Evolutionary conservation across 2,113 vertebrate species (phyloP).

Genomic region (Calonectris borealis): DNA sequence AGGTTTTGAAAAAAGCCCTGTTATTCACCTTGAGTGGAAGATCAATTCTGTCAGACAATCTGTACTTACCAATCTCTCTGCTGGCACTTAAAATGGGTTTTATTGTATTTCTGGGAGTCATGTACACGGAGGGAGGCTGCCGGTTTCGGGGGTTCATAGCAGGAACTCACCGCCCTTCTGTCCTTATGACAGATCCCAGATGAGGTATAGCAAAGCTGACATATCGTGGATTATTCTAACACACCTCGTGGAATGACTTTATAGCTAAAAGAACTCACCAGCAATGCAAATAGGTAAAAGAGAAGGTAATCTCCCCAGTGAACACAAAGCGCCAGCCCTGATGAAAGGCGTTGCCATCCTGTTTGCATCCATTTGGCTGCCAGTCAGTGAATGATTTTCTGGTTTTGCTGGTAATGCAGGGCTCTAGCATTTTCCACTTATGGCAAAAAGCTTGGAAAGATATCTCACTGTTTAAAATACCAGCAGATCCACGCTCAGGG

Average conservation of each 20-base stretch:
- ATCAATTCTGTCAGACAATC: constrained; percentile 30
- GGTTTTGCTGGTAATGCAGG: not conserved
- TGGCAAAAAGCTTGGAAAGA: not conserved
- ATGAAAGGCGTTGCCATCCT: not conserved
- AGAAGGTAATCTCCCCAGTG: not conserved
- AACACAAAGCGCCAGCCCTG: not conserved
- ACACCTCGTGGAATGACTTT: not conserved
- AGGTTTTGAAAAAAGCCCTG: not conserved
- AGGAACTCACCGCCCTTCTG: not conserved
- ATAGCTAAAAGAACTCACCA: not conserved
- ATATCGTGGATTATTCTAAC: not conserved
- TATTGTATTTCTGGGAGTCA: not conserved
- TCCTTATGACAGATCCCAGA: rapidly evolving
- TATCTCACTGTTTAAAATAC: not conserved
- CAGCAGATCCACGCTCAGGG: not conserved
- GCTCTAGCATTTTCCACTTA: not conserved
- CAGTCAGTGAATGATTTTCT: not conserved
- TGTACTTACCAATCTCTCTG: constrained; percentile 19
- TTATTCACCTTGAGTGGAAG: constrained; percentile 7
- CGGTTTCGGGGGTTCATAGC: not conserved
- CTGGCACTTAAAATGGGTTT: constrained; percentile 1
- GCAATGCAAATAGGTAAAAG: not conserved
- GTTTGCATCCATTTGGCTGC: not conserved
- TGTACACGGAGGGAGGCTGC: not conserved
- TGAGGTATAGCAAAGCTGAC: not conserved